These are phyloP conservation scores for Chymomyza amoena DNA, from an alignment of 2,888 invertebrate species.

Conservation along the genomic window DNA sequence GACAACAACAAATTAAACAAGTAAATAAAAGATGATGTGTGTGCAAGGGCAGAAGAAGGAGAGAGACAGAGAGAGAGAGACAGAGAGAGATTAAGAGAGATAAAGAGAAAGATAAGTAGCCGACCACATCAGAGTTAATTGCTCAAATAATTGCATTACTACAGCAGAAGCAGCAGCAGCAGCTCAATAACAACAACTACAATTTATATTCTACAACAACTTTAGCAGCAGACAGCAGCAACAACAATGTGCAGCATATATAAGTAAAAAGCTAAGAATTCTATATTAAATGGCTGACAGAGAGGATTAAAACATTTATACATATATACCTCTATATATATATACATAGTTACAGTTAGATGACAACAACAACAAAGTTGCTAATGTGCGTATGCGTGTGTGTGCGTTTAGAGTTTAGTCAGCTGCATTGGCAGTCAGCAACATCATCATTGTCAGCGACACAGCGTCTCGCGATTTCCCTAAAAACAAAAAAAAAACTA, in stretches of 20 bases:
- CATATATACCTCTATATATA: too few relatives aligned
- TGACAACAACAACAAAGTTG: slow-evolving; percentile 17
- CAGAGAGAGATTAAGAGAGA: background rate
- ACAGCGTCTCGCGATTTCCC: slow-evolving; percentile 32
- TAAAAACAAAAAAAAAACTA: too few relatives aligned
- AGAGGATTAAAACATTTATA: too few relatives aligned
- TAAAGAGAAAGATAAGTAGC: slow-evolving; percentile 8
- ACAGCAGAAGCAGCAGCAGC: slow-evolving; percentile 41
- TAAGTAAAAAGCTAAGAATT: background rate
- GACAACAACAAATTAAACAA: background rate
- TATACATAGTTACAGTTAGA: background rate
- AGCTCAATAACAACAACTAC: slow-evolving; percentile 45
- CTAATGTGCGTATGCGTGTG: slow-evolving; percentile 29
- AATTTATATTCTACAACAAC: slow-evolving; percentile 12
- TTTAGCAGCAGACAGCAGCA: slow-evolving; percentile 6
- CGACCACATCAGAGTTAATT: background rate
- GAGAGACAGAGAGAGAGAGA: slow-evolving; percentile 13
- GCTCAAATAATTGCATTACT: slow-evolving; percentile 6
- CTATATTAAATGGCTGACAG: background rate
- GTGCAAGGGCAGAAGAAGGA: slow-evolving; percentile 2
- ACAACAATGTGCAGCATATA: slow-evolving; percentile 25
- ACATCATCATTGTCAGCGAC: slow-evolving; percentile 73
- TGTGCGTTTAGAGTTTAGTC: slow-evolving; percentile 20
- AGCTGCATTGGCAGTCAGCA: slow-evolving; percentile 46
- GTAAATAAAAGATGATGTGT: background rate